Evolutionary conservation across 2,797 vertebrate genomes (phyloP).

Genomic region (Miichthys miiuy): DNA sequence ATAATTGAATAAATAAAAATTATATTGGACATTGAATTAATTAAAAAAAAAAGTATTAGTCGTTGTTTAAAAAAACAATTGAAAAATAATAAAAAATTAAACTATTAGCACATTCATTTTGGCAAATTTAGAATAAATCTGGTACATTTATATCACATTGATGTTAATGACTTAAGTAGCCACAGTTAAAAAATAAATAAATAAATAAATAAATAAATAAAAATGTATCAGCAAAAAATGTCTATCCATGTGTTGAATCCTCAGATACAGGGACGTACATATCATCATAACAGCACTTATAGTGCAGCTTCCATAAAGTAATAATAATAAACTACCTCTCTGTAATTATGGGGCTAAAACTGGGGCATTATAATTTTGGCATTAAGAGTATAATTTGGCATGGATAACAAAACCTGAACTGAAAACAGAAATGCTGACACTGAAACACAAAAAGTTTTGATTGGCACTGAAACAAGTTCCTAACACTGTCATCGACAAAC

Average conservation of each 20-base stretch:
- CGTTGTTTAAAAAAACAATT: too few relatives aligned
- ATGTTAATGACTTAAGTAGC: not conserved
- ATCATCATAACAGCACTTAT: not conserved
- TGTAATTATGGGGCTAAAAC: too few relatives aligned
- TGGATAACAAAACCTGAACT: not conserved
- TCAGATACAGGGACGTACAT: not conserved
- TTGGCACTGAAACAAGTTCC: not conserved
- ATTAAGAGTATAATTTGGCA: not conserved
- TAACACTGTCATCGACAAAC: too few relatives aligned
- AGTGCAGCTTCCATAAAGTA: not conserved
- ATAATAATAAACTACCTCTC: not conserved
- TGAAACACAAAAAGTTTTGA: too few relatives aligned
- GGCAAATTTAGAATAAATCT: not conserved
- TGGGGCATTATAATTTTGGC: too few relatives aligned
- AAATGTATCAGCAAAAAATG: too few relatives aligned
- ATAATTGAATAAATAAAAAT: not conserved
- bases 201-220: too few relatives aligned
- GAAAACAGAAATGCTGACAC: not conserved
- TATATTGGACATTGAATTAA: not conserved
- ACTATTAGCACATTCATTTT: not conserved
- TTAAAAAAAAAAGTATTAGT: too few relatives aligned
- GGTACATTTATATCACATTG: not conserved
- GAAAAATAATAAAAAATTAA: too few relatives aligned
- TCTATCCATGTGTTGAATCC: not conserved
- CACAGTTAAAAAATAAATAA: not conserved